These are phyloP conservation scores for Procavia capensis DNA, from an alignment of 2,113 vertebrate genomes.

Conservation along the genomic window DNA sequence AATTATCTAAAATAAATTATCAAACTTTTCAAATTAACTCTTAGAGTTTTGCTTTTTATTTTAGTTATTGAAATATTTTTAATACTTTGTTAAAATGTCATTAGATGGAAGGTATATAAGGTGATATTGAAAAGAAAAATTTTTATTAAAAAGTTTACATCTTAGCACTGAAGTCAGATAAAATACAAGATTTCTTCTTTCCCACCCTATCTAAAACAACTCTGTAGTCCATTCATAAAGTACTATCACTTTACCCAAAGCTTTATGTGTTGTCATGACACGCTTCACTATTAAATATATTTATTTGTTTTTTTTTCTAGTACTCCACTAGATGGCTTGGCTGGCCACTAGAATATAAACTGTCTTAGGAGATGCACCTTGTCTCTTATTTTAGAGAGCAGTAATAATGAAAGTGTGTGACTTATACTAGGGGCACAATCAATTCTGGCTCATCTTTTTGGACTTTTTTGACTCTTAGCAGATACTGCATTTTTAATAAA, in stretches of 20 bases:
- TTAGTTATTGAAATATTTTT: background rate
- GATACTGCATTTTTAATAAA: too few species aligned
- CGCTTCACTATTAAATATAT: background rate
- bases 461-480: too few species aligned
- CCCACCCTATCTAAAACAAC: background rate
- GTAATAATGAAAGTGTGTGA: background rate
- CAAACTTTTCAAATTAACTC: background rate
- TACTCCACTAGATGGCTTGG: background rate
- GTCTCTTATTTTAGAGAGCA: background rate
- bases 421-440: rapidly evolving
- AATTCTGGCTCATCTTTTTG: too few species aligned
- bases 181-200: background rate
- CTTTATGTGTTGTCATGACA: background rate
- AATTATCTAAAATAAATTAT: slow-evolving; percentile 44
- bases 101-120: background rate
- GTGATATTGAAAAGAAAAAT: background rate
- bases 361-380: background rate
- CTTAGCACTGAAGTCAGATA: background rate
- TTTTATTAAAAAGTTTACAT: background rate
- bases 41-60: background rate
- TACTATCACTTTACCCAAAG: background rate
- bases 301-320: background rate
- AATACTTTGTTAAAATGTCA: background rate
- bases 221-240: background rate
- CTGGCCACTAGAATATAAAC: background rate